These are phyloP conservation scores for Herpetotheres cachinnans DNA, from an alignment of 2,113 vertebrate genomes.

Conservation along the genomic window DNA sequence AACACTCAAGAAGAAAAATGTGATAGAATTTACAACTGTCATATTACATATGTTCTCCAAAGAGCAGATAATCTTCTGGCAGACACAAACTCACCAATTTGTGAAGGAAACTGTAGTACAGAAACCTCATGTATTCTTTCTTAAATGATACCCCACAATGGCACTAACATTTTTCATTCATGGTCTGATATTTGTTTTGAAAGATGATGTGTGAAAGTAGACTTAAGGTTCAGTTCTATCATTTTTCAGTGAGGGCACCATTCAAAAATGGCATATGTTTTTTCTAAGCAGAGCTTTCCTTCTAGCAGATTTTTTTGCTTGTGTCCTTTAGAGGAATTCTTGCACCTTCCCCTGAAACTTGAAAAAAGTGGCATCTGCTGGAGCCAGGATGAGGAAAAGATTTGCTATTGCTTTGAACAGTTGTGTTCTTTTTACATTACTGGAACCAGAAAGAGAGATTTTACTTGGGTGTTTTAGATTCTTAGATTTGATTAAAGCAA, in stretches of 20 bases:
- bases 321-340: not conserved
- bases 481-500: not conserved
- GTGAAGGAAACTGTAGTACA: not conserved
- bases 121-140: slow-evolving; percentile 8
- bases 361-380: not conserved
- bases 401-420: not conserved
- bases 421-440: not conserved
- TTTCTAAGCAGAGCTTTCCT: not conserved
- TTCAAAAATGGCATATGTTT: not conserved
- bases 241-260: not conserved
- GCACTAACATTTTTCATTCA: not conserved
- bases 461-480: not conserved
- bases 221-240: not conserved
- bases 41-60: slow-evolving; percentile 13
- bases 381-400: not conserved
- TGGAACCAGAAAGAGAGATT: not conserved
- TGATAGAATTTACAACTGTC: slow-evolving; percentile 24
- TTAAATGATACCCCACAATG: not conserved
- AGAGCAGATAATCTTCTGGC: slow-evolving; percentile 21
- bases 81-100: slow-evolving; percentile 1
- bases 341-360: not conserved
- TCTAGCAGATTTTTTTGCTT: not conserved
- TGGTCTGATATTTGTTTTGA: not conserved
- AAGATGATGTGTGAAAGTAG: not conserved
- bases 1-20: slow-evolving; percentile 47